A percentile compares a stretch with the other conserved stretches of the same genome.
Evolutionary conservation across 2,888 invertebrate genomes (phyloP).

Genomic region (Drosophila neonasuta): DNA sequence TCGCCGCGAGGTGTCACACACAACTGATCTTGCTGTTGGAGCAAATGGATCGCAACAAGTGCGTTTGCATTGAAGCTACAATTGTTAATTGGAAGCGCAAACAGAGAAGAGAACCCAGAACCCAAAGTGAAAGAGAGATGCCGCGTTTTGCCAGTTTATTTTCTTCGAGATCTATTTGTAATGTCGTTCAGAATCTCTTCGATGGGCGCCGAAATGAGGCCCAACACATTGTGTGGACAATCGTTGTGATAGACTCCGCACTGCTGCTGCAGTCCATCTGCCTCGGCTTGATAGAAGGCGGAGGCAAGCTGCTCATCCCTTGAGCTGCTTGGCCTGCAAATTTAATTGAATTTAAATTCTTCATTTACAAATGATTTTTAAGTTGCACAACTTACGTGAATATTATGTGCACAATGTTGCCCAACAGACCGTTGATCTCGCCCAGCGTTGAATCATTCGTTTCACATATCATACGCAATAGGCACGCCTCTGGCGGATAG

Average conservation of each 20-base stretch:
- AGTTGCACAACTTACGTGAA: constrained; percentile 85
- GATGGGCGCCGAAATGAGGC: constrained; percentile 77
- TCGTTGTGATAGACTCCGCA: constrained; percentile 56
- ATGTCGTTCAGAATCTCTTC: constrained; percentile 68
- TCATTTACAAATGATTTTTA: not conserved
- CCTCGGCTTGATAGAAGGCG: constrained; percentile 77
- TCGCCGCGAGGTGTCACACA: constrained; percentile 25
- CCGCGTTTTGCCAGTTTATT: constrained; percentile 49
- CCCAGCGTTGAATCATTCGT: constrained; percentile 82
- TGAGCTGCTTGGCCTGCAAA: constrained; percentile 75
- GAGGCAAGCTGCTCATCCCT: constrained; percentile 70
- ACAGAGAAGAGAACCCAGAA: constrained; percentile 15
- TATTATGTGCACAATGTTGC: constrained; percentile 86
- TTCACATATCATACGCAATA: constrained; percentile 87
- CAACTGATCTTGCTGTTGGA: constrained; percentile 39
- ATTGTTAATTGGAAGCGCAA: constrained; percentile 53
- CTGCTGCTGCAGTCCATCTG: constrained; percentile 67
- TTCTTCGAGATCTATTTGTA: constrained; percentile 40
- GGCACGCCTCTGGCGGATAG: constrained; percentile 84
- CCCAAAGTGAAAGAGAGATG: constrained; percentile 7
- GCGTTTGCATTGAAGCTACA: constrained; percentile 33
- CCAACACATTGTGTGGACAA: constrained; percentile 73
- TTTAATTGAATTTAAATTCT: not conserved
- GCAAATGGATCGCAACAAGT: constrained; percentile 23
- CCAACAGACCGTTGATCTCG: constrained; percentile 85